Percentiles rank a stretch among this genome's conserved stretches.
Conservation (phyloP, 2,888 invertebrate species). For the Ornithoptera alexandrae region DNA sequence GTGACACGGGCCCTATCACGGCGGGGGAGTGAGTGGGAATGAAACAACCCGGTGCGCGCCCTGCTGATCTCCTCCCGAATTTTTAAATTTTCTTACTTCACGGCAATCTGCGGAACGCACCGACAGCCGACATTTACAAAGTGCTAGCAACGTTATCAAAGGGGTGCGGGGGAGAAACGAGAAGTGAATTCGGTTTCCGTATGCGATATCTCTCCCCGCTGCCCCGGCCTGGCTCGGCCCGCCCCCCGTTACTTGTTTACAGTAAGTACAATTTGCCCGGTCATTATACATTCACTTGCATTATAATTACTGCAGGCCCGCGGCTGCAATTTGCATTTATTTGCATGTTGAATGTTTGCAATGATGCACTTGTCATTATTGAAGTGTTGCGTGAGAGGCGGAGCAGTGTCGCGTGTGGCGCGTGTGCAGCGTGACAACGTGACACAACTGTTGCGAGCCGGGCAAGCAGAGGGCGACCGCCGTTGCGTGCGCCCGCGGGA, state of each 20-base stretch:
- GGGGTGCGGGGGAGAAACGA: slow-evolving; percentile 55
- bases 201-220: slow-evolving; percentile 31
- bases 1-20: too few species aligned
- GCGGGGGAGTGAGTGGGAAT: too few species aligned
- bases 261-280: slow-evolving; percentile 3
- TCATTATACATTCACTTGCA: slow-evolving; percentile 19
- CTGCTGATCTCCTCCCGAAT: slow-evolving; percentile 19
- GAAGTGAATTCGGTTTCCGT: slow-evolving; percentile 44
- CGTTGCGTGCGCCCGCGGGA: not conserved
- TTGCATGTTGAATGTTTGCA: slow-evolving; percentile 14
- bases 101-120: slow-evolving; percentile 34
- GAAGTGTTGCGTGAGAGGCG: slow-evolving; percentile 19
- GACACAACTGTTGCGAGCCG: not conserved
- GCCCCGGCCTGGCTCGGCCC: not conserved
- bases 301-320: slow-evolving; percentile 7
- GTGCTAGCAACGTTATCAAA: slow-evolving; percentile 57
- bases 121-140: slow-evolving; percentile 32
- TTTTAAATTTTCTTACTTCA: slow-evolving; percentile 31
- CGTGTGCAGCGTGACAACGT: not conserved
- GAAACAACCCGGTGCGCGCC: slow-evolving; percentile 20
- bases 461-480: not conserved
- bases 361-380: slow-evolving; percentile 22
- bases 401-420: not conserved
- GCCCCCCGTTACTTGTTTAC: not conserved
- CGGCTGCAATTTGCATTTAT: slow-evolving; percentile 14